Evolutionary conservation across 1,140 invertebrate species (phyloP), one percentile per base, ranked within the genome.

Genomic region (Drosophila parvula): DNA sequence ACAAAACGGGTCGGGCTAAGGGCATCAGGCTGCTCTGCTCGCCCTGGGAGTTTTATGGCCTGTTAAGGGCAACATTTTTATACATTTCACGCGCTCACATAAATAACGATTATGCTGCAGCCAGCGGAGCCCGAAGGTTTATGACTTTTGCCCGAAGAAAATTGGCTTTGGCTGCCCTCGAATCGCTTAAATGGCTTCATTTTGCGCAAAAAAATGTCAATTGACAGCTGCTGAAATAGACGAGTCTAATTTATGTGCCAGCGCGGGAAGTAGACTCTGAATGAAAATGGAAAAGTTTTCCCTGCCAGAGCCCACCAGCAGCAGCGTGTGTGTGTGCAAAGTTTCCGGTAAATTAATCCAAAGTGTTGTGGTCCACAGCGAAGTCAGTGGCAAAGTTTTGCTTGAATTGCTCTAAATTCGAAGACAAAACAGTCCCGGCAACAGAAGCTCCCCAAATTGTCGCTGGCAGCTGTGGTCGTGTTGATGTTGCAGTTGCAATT

Each of bases 71-170:
- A 61, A 61, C 65, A 82, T 88, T 86, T 86, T 86, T 86, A 86
- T 86, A 79, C 83, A 88, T 79, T 86, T 86, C 83, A 86, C 83
- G 82, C 82, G 75, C 82, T 59, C 83, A 88, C 83, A 86, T 86
- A 86, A 86, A 86, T 86, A 86, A 86, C 83, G 79, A 88, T 85
- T 85, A 78, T 75, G 69, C 61, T 74, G 60, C 43, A 75, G 59
- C 30, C 67, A 88, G 28, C 60, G 71, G 70, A 63, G 76, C 76
- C 71, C 71, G 71, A 79, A 88, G 76, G 79, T 79, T 86, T 86
- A 88, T 88, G 83, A 82, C 83, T 88, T 75, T 74, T 71, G 60
- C 62, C 83, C 71, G 6, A 36, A 44, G 38, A 47, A 67, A 74
- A 88, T 80, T 84, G 81, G 50, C 76, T 56, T 55, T 73, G 62